Evolutionary conservation across 2,888 invertebrate species (phyloP), one percentile per base, ranked within the genome.

Genomic region (Drosophila neoperkinsi): DNA sequence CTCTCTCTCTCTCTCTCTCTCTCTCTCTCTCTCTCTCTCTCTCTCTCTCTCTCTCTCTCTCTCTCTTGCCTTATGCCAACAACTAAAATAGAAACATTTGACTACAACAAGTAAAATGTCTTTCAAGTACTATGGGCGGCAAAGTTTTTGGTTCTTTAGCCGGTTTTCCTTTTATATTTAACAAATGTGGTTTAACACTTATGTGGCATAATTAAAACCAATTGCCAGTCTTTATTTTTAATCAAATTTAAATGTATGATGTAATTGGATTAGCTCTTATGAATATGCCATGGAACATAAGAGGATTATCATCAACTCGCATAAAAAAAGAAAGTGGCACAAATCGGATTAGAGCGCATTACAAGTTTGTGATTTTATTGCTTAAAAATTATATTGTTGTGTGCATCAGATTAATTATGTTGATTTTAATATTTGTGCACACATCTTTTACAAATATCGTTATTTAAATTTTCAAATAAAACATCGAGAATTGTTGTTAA

Each of bases 241-340:
- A 13, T n/a, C 1, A 16, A 36, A 51, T 65, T 49, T 41, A 36
- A 63, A 41, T 62, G 50, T 34, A 30, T 62, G 30, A 0, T 25
- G n/a, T 77, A 84, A 82, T 72, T 82, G 64, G 77, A 69, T 82
- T 79, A 66, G 21, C 18, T 50, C 33, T 49, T 21, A 57, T 50
- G 28, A 52, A 63, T 58, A 51, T 73, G 64, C 13, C 64, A 59
- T 72, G 53, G 43, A 62, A 62, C 51, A 71, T 80, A 81, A 80
- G 67, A 76, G 66, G 80, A 70, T 80, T 80, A 80, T 56, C 49
- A 46, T 50, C 13, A 21, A 43, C 50, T 28, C 46, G 11, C 34
- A 30, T 53, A 38, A 41, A 28, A 46, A 56, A 43, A 46, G 34
- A 33, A 59, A 52, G 21, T 49, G 50, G 34, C 52, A 49, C 31